These are phyloP conservation scores for Cebidichthys violaceus DNA, from an alignment of 2,113 vertebrate species.

Conservation along the genomic window DNA sequence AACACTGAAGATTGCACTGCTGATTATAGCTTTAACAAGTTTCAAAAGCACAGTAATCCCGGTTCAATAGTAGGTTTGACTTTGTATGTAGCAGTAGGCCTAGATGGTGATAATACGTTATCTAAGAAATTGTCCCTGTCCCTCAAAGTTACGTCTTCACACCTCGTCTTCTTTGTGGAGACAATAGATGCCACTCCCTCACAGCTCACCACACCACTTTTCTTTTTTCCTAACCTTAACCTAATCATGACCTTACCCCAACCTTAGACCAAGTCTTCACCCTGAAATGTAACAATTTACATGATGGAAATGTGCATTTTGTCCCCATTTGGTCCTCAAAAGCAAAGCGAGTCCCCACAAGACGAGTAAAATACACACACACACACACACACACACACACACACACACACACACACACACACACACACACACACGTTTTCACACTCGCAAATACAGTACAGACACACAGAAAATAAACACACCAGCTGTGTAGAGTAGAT, in stretches of 20 bases:
- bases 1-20: background rate
- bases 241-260: background rate
- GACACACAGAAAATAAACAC: slow-evolving; percentile 7
- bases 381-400: background rate
- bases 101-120: background rate
- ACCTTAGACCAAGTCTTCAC: background rate
- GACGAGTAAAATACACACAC: background rate
- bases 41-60: background rate
- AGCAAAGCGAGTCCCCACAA: background rate
- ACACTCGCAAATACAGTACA: background rate
- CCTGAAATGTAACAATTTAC: background rate
- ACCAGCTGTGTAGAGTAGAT: slow-evolving; percentile 58
- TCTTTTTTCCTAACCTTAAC: background rate
- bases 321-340: background rate
- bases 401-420: background rate
- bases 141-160: slow-evolving; percentile 2
- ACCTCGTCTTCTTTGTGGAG: slow-evolving; percentile 23
- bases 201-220: slow-evolving; percentile 17
- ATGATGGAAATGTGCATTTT: background rate
- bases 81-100: background rate
- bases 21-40: background rate
- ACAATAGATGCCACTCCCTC: background rate
- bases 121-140: background rate
- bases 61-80: background rate
- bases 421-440: background rate